Base-by-base conservation (phyloP, 2,797 vertebrate genomes). In the Lepilemur septentrionalis region DNA sequence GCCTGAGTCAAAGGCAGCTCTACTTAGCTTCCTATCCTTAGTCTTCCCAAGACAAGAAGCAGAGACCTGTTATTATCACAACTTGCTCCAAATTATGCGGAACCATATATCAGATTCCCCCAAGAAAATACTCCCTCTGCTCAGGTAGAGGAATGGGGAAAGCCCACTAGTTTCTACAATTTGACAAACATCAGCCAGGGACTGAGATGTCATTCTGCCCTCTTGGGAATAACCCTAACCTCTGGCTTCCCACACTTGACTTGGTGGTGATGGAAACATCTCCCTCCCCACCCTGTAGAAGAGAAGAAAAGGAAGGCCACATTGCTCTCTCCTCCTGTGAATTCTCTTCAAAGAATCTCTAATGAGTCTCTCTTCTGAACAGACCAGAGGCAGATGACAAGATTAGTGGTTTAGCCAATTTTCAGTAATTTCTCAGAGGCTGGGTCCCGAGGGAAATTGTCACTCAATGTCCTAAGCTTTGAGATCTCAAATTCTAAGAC, bases 341-440 rank as follows among this genome's bases (percentile, higher is more conserved):
- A 63, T 89, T 93, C 88, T 46, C 32, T 82, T 93, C 70, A 79
- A 72, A 91, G n/a, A 38, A 48, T 43, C n/a, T 81, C 89, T 75
- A 63, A 59, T 43, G 38, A 55, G 67, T 83, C 38, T 81, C 65
- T 89, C 63, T 92, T 72, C 59, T 65, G 20, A 92, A 70, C 7
- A 94, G 55, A 69, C 2, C 46, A 61, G 18, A 65, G 32, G 22
- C 41, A 59, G 61, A 73, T 11, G 20, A 67, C 25, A 90, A 13
- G 35, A 70, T 25, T 72, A 43, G 23, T 65, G 25, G 32, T 57
- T 69, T 43, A n/a, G 69, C 20, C 38, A n/a, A 46, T 25, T 72
- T 70, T 55, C 43, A 80, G 84, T 35, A 72, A 72, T 17, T 83
- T 52, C 72, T 15, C 5, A 70, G 35, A 32, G 18, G 25, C 28